Conservation (phyloP, 2,797 vertebrate species). For the Gobio occitaniae region DNA sequence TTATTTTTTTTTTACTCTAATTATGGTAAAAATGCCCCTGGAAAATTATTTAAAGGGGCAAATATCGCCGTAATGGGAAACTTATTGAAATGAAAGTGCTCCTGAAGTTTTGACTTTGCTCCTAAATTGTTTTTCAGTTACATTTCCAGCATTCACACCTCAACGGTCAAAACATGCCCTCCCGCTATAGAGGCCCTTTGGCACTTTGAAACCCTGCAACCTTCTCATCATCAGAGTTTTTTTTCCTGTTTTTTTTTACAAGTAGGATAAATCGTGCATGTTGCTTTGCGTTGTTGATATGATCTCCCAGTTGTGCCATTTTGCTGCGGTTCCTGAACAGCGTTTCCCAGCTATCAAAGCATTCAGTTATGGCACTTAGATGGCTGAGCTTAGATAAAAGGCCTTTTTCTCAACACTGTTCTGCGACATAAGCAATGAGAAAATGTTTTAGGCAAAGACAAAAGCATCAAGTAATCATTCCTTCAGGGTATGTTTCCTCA, state of each 20-base stretch:
- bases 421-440: conserved; percentile 5
- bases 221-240: conserved; percentile 31
- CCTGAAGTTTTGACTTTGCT: too few relatives aligned
- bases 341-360: conserved; percentile 35
- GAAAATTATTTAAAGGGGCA: too few relatives aligned
- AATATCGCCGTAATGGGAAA: too few relatives aligned
- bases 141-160: neutral
- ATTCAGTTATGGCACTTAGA: conserved; percentile 32
- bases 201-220: neutral
- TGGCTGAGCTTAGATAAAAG: conserved; percentile 30
- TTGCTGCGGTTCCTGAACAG: conserved; percentile 37
- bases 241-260: neutral
- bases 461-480: conserved; percentile 28
- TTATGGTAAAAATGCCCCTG: too few relatives aligned
- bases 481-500: conserved; percentile 15
- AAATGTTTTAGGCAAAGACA: conserved; percentile 40
- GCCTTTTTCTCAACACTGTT: conserved; percentile 3
- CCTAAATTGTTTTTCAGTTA: too few relatives aligned
- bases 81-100: too few relatives aligned
- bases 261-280: conserved; percentile 8
- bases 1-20: too few relatives aligned
- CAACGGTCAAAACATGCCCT: conserved; percentile 6
- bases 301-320: conserved; percentile 43
- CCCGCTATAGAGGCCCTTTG: neutral
- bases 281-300: conserved; percentile 44